Base-by-base conservation (phyloP, 2,797 vertebrate genomes). In the Sphaeramia orbicularis region DNA sequence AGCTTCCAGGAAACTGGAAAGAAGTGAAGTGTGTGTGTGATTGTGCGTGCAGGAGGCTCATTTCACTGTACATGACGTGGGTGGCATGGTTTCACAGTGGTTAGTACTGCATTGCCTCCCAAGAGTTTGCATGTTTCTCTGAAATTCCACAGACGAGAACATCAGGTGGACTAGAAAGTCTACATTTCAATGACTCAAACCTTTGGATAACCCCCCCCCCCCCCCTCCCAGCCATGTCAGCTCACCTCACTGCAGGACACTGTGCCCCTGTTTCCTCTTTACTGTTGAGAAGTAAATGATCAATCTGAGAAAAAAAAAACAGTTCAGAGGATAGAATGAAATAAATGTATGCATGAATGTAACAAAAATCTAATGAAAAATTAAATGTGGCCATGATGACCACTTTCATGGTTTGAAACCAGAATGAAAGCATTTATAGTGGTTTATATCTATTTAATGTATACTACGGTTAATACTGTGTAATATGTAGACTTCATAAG, bases 71-170 rank as follows among this genome's bases (percentile, higher is more conserved):
- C 37, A 36, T 78, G 65, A 77, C 16, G 66, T 80, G 83, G 75
- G 83, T 83, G 85, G 73, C 55, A 52, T 60, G 66, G 76, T 75
- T 83, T 49, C 58, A 60, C 52, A 68, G 78, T 61, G 76, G 81
- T 84, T 80, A 14, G 74, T 32, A 7, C 27, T 56, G 60, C 47
- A 21, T 30, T 45, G 61, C 76, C 80, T 85, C 65, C 54, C 54
- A 55, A 58, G 58, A 84, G 36, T 82, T 76, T 67, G 74, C 80
- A 76, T 59, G 76, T 65, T 76, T 73, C 65, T 68, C n/a, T 14
- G 42, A 84, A 74, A 84, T 78, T 83, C 62, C 63, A 44, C 54
- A 74, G 36, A 51, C 10, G 10, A 36, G 35, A 66, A 74, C 10
- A 6, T 70, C 65, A 86, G 72, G 67, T 85, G 71, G 59, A 59